A percentile compares a stretch with the other conserved stretches of the same genome.
Evolutionary conservation across 2,113 vertebrate species (phyloP).

Genomic region (Sitta europaea): DNA sequence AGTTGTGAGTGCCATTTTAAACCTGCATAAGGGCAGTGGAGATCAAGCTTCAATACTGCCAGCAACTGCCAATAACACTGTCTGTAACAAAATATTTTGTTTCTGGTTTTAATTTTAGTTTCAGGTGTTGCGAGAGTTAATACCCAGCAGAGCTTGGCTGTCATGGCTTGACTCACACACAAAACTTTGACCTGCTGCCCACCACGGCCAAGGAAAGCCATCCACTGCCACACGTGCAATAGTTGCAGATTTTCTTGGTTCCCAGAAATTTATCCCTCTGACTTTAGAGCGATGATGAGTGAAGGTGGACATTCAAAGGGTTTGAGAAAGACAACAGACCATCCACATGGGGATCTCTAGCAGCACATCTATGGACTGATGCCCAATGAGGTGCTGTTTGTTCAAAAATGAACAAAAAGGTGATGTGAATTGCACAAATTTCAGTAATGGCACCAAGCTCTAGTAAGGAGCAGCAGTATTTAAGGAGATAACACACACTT

Average conservation of each 20-base stretch:
- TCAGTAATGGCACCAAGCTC: not conserved
- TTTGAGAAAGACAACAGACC: not conserved
- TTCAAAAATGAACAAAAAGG: not conserved
- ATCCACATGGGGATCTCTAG: not conserved
- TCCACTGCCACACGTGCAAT: too few species aligned
- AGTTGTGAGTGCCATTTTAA: not conserved
- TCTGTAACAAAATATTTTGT: not conserved
- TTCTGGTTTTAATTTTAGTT: not conserved
- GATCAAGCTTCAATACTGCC: not conserved
- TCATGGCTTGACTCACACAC: accelerated
- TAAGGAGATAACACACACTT: not conserved
- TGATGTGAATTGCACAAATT: not conserved
- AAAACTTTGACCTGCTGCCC: too few species aligned
- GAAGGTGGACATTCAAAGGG: not conserved
- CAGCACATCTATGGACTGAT: not conserved
- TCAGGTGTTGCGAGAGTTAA: not conserved
- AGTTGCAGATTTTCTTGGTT: not conserved
- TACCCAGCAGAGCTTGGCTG: not conserved
- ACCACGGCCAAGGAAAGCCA: not conserved
- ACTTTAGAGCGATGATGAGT: not conserved
- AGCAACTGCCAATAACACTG: not conserved
- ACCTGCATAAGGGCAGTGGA: not conserved
- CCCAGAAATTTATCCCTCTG: not conserved
- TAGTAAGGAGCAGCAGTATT: not conserved
- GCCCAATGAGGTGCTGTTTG: not conserved